A percentile compares a stretch with the other conserved stretches of the same genome.
These are phyloP conservation scores for Gnathochromis pfefferi DNA, from an alignment of 2,113 vertebrate genomes.

Conservation along the genomic window DNA sequence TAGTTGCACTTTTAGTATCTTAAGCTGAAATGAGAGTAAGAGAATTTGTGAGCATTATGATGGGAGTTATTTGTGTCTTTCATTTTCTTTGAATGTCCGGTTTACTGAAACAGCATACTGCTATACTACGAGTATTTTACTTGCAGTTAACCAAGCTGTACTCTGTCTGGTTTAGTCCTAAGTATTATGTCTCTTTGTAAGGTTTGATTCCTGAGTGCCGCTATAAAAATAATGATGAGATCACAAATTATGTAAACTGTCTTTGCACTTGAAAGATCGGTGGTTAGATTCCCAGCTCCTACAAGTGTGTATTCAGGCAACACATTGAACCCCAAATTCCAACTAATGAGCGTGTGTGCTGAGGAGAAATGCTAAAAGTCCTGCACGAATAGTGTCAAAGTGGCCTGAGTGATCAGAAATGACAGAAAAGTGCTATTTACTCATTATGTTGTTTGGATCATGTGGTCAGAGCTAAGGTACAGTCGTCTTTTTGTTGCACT, in stretches of 20 bases:
- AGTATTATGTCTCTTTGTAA: not conserved
- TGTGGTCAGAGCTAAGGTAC: not conserved
- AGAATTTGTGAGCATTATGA: not conserved
- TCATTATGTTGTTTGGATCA: not conserved
- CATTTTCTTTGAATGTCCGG: not conserved
- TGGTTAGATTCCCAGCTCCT: not conserved
- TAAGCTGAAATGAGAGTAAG: not conserved
- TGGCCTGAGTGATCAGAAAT: not conserved
- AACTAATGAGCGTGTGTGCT: not conserved
- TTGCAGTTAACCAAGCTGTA: not conserved
- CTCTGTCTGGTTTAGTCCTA: not conserved
- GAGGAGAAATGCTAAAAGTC: not conserved
- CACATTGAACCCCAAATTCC: not conserved
- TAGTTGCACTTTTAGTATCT: not conserved
- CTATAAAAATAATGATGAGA: not conserved
- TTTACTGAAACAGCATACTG: not conserved
- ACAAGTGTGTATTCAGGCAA: not conserved
- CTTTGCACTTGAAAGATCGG: not conserved
- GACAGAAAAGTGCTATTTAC: not conserved
- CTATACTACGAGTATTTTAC: not conserved
- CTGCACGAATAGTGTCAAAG: not conserved
- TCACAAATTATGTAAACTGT: not conserved
- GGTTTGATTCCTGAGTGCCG: not conserved
- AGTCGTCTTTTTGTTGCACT: not conserved
- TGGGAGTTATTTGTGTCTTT: not conserved